Base-by-base conservation (phyloP, 2,113 vertebrate species). In the Tympanuchus pallidicinctus region DNA sequence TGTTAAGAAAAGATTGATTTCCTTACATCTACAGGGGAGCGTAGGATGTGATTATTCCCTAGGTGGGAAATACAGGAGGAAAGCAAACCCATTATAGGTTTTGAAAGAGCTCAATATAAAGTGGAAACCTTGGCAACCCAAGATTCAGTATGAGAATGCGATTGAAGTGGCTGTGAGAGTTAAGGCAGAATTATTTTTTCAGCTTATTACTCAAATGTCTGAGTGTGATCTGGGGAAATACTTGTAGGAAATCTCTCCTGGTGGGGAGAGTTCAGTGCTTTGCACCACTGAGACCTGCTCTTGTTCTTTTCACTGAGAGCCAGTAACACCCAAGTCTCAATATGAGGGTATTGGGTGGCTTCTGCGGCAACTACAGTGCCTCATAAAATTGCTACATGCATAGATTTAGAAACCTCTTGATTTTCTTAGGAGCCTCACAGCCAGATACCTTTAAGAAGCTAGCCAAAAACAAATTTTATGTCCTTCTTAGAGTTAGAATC, bases 1-100 rank as follows among this genome's bases (percentile, higher is more conserved):
- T 74, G 4, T 76, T 89, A 94, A 83, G 22, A 81, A 93, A 77
- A 65, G 32, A 82, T 17, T 69, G 8, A 65, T 94, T 92, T 92
- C 45, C 72, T 78, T 90, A 27, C 64, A 72, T 83, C 84, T 89
- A 21, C 54, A 76, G 73, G 45, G 45, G 34, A 94, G 32, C 20
- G 18, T 57, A 21, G 45, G 34, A 64, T 82, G 40, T 70, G 67
- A 18, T 94, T 83, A 82, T 92, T 94, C 34, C 22, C 34, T 77
- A 83, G 30, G 20, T 38, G 40, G 54, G 30, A 88, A 94, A 82
- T 38, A 25, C 38, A 79, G 42, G 18, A 79, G 54, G 60, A 91
- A 92, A 73, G 10, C 32, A 50, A 89, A 77, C 17, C 57, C 10
- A 27, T 82, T 78, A 38, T 65, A 86, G 43, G 40, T 85, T 87